Percentiles rank a stretch among this genome's conserved stretches.
These are phyloP conservation scores for Hydraecia micacea DNA, from an alignment of 2,888 invertebrate genomes.

Conservation along the genomic window DNA sequence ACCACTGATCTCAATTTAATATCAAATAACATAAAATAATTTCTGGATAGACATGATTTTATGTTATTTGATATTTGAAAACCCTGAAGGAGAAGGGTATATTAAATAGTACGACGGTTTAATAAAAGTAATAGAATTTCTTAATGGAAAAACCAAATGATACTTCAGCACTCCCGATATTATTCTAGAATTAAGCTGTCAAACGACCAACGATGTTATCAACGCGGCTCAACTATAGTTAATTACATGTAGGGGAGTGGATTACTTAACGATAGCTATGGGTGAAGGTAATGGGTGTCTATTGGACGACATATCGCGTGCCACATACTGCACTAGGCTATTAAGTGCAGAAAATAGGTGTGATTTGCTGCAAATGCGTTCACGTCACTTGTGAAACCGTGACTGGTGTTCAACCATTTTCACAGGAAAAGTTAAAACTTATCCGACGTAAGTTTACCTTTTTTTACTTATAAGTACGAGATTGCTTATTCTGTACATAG, in stretches of 20 bases:
- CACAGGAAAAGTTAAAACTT: neutral
- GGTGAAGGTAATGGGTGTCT: slow-evolving; percentile 25
- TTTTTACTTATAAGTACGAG: neutral
- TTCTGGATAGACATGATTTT: neutral
- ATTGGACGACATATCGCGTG: slow-evolving; percentile 39
- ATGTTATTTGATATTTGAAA: neutral
- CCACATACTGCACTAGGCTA: neutral
- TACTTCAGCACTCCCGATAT: slow-evolving; percentile 1
- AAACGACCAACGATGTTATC: slow-evolving; percentile 41
- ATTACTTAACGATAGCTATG: slow-evolving; percentile 34
- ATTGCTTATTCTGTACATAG: neutral
- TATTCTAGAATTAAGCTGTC: slow-evolving; percentile 41
- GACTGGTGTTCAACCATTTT: neutral
- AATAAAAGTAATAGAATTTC: neutral
- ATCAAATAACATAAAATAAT: neutral
- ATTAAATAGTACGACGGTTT: neutral
- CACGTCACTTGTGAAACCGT: neutral
- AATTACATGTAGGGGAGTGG: slow-evolving; percentile 36
- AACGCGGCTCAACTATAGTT: slow-evolving; percentile 29
- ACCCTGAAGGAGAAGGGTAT: neutral
- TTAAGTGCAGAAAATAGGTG: slow-evolving; percentile 27
- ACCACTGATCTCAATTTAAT: too few species aligned
- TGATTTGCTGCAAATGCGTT: slow-evolving; percentile 37
- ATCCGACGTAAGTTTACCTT: neutral
- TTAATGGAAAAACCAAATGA: slow-evolving; percentile 1